phyloP scores from a whole-genome alignment of 2,888 invertebrate genomes.

The Metacarcinus magister region DNA sequence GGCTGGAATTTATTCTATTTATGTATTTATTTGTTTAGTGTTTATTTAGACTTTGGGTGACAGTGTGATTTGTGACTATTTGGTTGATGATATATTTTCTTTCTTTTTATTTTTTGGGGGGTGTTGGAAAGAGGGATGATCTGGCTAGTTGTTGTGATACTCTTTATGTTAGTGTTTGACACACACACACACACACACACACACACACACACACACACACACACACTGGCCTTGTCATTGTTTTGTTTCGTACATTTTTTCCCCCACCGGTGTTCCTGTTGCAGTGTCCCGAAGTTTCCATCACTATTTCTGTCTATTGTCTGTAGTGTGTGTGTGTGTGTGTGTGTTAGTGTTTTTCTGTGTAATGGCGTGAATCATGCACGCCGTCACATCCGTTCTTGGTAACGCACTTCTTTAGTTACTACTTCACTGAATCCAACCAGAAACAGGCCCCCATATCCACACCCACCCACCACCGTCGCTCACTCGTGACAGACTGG shows the following conservation, averaged over 20 bases:
- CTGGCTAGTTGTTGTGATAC: no score
- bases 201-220: no score
- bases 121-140: no score
- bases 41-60: no score
- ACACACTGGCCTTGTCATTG: not conserved
- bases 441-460: not conserved
- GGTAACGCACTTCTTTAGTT: not conserved
- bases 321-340: not conserved
- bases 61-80: no score
- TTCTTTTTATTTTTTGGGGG: no score
- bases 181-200: constrained; percentile 1
- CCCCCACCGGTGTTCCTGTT: not conserved
- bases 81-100: no score
- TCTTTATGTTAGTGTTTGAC: no score
- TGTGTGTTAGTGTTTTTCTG: no score
- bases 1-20: not conserved
- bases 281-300: not conserved
- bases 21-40: not conserved
- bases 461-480: no score
- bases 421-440: not conserved
- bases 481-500: not conserved
- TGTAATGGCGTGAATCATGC: not conserved
- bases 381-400: not conserved
- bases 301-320: not conserved
- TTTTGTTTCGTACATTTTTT: not conserved